Conservation (phyloP, 2,113 vertebrate genomes). For the Alouatta palliata region DNA sequence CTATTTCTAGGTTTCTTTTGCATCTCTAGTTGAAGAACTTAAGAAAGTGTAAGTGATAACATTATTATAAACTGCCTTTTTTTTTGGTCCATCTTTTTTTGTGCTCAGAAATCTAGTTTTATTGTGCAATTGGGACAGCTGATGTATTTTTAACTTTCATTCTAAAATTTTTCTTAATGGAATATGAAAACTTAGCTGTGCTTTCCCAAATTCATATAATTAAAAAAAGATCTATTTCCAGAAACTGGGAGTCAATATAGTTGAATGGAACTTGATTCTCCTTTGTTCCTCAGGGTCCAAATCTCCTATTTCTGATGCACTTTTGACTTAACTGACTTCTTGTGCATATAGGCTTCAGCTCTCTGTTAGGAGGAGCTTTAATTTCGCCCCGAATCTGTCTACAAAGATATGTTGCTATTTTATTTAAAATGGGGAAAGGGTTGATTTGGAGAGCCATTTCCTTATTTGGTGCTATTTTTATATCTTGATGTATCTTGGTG, state of each 20-base stretch:
- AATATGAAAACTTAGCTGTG: neutral
- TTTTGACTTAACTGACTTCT: neutral
- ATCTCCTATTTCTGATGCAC: neutral
- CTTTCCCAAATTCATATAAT: neutral
- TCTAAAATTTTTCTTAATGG: constrained; percentile 7
- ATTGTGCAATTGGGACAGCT: neutral
- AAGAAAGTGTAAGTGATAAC: constrained; percentile 91
- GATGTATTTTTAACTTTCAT: constrained; percentile 6
- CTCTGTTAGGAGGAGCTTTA: constrained; percentile 4
- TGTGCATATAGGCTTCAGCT: neutral
- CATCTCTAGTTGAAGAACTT: constrained; percentile 90
- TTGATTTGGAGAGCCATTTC: constrained; percentile 25
- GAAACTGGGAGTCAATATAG: neutral
- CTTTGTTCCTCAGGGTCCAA: neutral
- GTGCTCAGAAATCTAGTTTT: neutral
- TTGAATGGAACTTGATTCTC: neutral
- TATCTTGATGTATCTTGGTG: neutral
- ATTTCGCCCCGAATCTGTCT: neutral
- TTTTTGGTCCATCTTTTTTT: constrained; percentile 31
- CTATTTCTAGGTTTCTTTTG: constrained; percentile 88
- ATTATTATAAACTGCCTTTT: constrained; percentile 14
- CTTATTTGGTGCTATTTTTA: neutral
- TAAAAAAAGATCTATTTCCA: neutral
- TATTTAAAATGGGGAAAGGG: neutral
- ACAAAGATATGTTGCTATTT: neutral